Evolutionary conservation across 2,888 invertebrate species (phyloP).

Genomic region (Lordiphosa fenestrarum): DNA sequence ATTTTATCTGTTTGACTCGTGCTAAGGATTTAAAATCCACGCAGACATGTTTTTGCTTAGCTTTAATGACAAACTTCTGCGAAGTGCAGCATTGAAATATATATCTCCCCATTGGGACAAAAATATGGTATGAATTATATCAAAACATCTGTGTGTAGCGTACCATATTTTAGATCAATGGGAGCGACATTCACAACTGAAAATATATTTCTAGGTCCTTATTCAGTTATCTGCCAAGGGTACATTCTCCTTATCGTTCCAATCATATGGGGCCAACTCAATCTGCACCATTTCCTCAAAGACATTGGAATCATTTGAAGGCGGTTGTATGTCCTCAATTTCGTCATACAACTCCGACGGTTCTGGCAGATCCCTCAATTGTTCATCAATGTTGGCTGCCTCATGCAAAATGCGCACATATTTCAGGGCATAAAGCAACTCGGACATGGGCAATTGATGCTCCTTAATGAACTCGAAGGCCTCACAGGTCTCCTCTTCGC

Average conservation of each 20-base stretch:
- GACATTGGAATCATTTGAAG: constrained; percentile 2
- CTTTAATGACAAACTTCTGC: too few species aligned
- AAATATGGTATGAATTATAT: too few species aligned
- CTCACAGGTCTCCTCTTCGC: constrained; percentile 34
- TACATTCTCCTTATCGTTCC: not conserved
- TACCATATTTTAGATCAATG: too few species aligned
- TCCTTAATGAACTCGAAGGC: constrained; percentile 42
- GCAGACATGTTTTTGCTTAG: constrained; percentile 1
- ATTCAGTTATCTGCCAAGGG: not conserved
- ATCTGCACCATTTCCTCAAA: too few species aligned
- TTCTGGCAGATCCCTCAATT: constrained; percentile 21
- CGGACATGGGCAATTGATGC: constrained; percentile 46
- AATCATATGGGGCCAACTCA: not conserved
- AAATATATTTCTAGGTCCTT: not conserved
- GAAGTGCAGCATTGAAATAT: too few species aligned
- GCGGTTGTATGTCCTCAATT: constrained; percentile 29
- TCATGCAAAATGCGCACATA: constrained; percentile 48
- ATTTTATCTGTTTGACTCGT: constrained; percentile 59
- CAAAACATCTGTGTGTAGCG: too few species aligned
- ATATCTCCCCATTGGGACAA: too few species aligned
- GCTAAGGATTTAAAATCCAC: constrained; percentile 23
- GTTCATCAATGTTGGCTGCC: constrained; percentile 3
- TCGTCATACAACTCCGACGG: constrained; percentile 13
- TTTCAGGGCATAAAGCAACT: constrained; percentile 44
- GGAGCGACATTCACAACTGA: not conserved